These are phyloP conservation scores for Leptinotarsa juncta DNA, from an alignment of 2,888 invertebrate genomes.

Conservation along the genomic window DNA sequence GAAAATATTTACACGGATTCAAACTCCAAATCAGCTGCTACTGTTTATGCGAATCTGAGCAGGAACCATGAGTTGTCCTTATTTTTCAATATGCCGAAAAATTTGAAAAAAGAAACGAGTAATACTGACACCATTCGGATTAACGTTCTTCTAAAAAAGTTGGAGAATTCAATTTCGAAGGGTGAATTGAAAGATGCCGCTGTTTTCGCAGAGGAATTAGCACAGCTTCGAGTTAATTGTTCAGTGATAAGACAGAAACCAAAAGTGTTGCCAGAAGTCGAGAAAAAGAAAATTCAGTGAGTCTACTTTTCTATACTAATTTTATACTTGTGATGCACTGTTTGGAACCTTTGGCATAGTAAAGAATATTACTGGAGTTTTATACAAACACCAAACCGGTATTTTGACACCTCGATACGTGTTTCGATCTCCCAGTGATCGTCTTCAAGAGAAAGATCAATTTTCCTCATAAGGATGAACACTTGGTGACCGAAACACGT, in stretches of 20 bases:
- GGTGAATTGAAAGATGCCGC: slow-evolving; percentile 83
- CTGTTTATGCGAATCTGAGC: slow-evolving; percentile 68
- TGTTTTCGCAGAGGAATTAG: slow-evolving; percentile 80
- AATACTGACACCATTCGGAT: slow-evolving; percentile 72
- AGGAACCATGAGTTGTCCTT: slow-evolving; percentile 60
- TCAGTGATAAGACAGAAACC: slow-evolving; percentile 71
- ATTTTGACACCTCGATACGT: too few relatives aligned
- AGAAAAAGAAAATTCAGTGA: slow-evolving; percentile 45
- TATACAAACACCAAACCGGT: too few relatives aligned
- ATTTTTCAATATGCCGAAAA: slow-evolving; percentile 64
- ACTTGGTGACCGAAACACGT: too few relatives aligned
- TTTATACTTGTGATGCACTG: too few relatives aligned
- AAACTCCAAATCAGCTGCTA: slow-evolving; percentile 54
- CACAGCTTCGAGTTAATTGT: slow-evolving; percentile 80
- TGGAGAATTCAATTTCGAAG: slow-evolving; percentile 82
- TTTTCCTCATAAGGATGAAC: too few relatives aligned
- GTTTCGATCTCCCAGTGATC: too few relatives aligned
- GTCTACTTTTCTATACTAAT: slow-evolving; percentile 11
- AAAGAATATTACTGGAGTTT: too few relatives aligned
- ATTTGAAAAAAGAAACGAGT: slow-evolving; percentile 48
- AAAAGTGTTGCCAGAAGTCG: slow-evolving; percentile 30
- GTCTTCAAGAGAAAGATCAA: too few relatives aligned
- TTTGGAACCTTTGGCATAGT: too few relatives aligned
- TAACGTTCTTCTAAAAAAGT: slow-evolving; percentile 73
- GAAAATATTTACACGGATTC: slow-evolving; percentile 67